A percentile compares a stretch with the other conserved stretches of the same genome.
Conservation (phyloP, 1,140 invertebrate species). For the Melanaphis sacchari region DNA sequence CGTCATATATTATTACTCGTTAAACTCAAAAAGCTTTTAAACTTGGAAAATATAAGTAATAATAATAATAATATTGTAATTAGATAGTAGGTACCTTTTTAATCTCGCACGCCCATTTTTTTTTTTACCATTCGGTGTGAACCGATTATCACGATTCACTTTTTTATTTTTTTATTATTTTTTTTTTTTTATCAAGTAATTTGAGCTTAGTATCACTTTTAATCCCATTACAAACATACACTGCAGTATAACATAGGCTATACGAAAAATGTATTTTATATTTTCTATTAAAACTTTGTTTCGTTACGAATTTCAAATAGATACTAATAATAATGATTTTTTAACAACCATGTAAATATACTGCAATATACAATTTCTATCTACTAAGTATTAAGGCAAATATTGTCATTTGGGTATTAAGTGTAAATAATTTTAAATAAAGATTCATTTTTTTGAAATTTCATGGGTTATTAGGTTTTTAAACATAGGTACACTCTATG, state of each 20-base stretch:
- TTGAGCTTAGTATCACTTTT: neutral
- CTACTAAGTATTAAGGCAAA: neutral
- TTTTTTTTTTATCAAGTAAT: neutral
- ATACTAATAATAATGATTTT: conserved; percentile 3
- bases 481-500: neutral
- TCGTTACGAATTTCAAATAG: neutral
- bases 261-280: neutral
- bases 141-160: neutral
- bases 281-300: neutral
- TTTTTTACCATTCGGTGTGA: neutral
- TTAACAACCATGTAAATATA: neutral
- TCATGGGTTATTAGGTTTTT: neutral
- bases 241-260: neutral
- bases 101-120: neutral
- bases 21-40: neutral
- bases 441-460: neutral
- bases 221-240: neutral
- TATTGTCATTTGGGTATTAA: neutral
- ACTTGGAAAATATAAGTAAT: neutral
- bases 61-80: neutral
- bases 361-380: neutral
- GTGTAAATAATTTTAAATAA: neutral
- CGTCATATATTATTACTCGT: neutral
- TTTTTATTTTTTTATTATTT: no score
- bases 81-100: neutral